Evolutionary conservation across 2,888 invertebrate genomes (phyloP), one percentile per base, ranked within the genome.

Genomic region (Macaria liturata): DNA sequence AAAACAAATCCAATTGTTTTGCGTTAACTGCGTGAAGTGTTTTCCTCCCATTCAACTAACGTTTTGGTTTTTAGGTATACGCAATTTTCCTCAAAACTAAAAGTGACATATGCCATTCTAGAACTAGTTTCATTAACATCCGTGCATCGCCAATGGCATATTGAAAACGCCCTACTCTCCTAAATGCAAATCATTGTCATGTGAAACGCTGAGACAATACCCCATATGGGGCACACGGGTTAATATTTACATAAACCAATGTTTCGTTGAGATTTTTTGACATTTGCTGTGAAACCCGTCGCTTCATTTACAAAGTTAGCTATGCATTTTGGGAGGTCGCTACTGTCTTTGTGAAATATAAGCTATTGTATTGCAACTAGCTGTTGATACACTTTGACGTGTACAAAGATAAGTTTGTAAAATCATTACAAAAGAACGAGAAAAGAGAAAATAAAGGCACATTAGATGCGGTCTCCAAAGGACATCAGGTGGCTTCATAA

Each of bases 161-260:
- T 84, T 84, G 76, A 85, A 79, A 81, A 68, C 80, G 85, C 67
- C 82, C 89, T 74, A 88, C 86, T 87, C 89, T 88, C 87, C 82
- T 84, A 87, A 84, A 90, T 89, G 86, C 82, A 83, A 89, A 90
- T 86, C 75, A 73, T 79, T 20, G 76, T 76, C 80, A 82, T 77
- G 78, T 81, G 78, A 81, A 84, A 80, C 80, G 84, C 84, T 76
- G 75, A 85, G 76, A 89, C 88, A 89, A 86, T 83, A 74, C 73
- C 60, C 20, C 62, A 82, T 80, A 80, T 84, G 76, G 80, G 77
- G 65, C 82, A 79, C 69, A 70, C 83, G 78, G 80, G 78, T 86
- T 71, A 66, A 71, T 72, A 78, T 79, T 81, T 79, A 75, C 75
- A 81, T 83, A 60, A 60, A 79, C 69, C 75, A 76, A 72, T 68